Evolutionary conservation across 2,888 invertebrate genomes (phyloP), one percentile per base, ranked within the genome.

Genomic region (Amphimallon solstitiale): DNA sequence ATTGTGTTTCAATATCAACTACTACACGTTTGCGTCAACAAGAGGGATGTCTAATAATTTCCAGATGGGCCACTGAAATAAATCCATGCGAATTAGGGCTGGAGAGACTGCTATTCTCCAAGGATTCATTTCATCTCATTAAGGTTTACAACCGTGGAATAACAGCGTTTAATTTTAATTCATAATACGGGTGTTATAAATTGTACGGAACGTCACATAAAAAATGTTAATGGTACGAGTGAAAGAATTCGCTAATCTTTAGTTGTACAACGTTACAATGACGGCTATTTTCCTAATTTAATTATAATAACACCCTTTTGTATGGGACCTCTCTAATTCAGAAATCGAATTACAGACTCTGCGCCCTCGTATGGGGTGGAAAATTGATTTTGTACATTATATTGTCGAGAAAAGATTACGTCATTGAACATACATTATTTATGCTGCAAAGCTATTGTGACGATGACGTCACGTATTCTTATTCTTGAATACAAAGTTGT

Each of bases 131-230:
- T 51, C 49, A 40, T 51, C 49, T 43, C 62, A 62, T 51, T 40
- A 40, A 29, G 38, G 49, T 38, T 62, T 40, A 51, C 49, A 23
- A 38, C 15, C 23, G 21, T 62, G 40, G 17, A 37, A 49, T 62
- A 51, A 40, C 51, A 37, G 23, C 49, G 51, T 62, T 62, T 62
- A 51, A 62, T 62, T 62, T 62, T 62, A 62, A 62, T 62, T 62
- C 56, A 43, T 59, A 59, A 29, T 59, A 43, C 2, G 56, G 14
- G 15, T 15, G 56, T 59, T 43, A 59, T 59, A 59, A 59, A 59
- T 59, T 59, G 56, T 34, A 15, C 17, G 14, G 3, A 43, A 43
- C 43, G 29, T 59, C 56, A 43, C 56, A 29, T 23, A 23, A 59
- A 59, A 37, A 59, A 34, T 23, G 43, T 29, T 59, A 59, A 43